Percentiles rank a stretch among this genome's conserved stretches.
These are phyloP conservation scores for Zelleria hepariella DNA, from an alignment of 2,888 invertebrate species.

Conservation along the genomic window DNA sequence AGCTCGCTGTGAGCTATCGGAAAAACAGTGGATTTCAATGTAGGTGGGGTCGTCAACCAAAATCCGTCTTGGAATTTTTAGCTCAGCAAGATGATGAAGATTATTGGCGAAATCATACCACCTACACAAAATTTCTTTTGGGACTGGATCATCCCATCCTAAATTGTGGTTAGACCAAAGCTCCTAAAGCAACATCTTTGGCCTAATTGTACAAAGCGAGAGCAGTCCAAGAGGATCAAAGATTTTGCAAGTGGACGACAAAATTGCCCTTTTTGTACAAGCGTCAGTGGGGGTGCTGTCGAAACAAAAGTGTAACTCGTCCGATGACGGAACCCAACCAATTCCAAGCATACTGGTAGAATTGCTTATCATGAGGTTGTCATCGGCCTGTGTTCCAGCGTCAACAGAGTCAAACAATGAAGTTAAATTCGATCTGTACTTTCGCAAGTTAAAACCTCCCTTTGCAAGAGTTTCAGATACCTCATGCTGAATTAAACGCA, in stretches of 20 bases:
- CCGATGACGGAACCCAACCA: neutral
- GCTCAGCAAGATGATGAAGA: too few species aligned
- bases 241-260: neutral
- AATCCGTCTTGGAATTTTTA: too few species aligned
- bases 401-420: too few species aligned
- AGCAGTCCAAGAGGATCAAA: neutral
- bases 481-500: neutral
- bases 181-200: neutral
- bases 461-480: neutral
- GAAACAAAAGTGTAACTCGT: neutral
- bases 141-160: neutral
- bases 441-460: constrained; percentile 1
- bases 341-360: neutral
- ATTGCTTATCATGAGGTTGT: neutral
- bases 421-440: neutral
- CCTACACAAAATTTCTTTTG: too few species aligned
- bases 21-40: too few species aligned
- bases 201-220: neutral
- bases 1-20: too few species aligned
- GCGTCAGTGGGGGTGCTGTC: neutral
- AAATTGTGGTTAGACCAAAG: neutral
- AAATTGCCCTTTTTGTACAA: neutral
- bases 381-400: neutral
- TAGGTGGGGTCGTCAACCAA: too few species aligned
- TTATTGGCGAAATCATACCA: too few species aligned